Base-by-base conservation (phyloP, 2,888 invertebrate genomes). In the Drosophila demipolita region DNA sequence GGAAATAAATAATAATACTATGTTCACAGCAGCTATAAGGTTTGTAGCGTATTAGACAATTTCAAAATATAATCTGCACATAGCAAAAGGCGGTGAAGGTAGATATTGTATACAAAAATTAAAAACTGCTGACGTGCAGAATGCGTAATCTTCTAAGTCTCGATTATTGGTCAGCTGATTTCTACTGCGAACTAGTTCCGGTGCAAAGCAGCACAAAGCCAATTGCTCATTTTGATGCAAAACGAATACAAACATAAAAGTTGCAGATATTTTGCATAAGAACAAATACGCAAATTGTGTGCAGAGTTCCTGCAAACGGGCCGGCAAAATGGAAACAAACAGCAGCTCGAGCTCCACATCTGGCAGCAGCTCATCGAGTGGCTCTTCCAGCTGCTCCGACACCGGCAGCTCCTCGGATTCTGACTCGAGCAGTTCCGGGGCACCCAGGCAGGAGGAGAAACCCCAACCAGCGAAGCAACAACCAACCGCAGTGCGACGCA, bases 381-480 rank as follows among this genome's bases (percentile, higher is more conserved):
- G 95, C 45, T 95, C 95, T 68, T 95, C 96, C 0, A 95, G 95
- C 72, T 95, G 95, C 64, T 96, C 96, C 0, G 96, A 95, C 15
- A 82, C 89, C 1, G 87, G 91, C 54, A 89, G 89, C 57, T 91
- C 92, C 3, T 95, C 95, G 0, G 97, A 96, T 79, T 95, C 95
- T 0, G 96, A 96, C 75, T 95, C 96, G 0, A 95, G 94, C 67
- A 90, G 90, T 8, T 75, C 84, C 3, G 95, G 94, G 1, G 93
- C 93, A 26, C 59, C 71, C 3, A 68, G 66, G 20, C 63, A 78
- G 66, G 94, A 93, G 48, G 94, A 87, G 49, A 91, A 91, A 68
- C 91, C 36, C 91, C 92, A 79, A 87, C 92, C 65, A 80, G 59
- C 84, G 15, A 82, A 78, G 55, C 9, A 64, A 49, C 79, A 50